A percentile compares a stretch with the other conserved stretches of the same genome.
phyloP scores from a whole-genome alignment of 2,888 invertebrate genomes.

The Orthosia cruda region DNA sequence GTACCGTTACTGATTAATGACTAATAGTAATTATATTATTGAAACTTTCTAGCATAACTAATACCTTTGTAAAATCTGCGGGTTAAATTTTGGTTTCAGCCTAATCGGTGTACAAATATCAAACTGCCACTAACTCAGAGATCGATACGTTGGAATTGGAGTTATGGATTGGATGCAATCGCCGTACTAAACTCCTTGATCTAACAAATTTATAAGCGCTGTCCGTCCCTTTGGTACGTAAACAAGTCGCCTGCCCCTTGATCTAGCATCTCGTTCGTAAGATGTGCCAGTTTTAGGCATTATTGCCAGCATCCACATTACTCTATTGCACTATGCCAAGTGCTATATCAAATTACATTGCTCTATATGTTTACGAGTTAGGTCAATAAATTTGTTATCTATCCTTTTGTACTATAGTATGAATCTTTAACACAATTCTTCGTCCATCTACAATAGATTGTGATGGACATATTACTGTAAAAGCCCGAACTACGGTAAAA shows the following conservation, averaged over 20 bases:
- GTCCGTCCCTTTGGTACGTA: constrained; percentile 17
- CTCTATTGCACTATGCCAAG: constrained; percentile 45
- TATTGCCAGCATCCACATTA: constrained; percentile 26
- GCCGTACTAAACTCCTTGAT: background rate
- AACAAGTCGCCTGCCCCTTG: constrained; percentile 32
- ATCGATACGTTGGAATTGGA: background rate
- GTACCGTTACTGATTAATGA: background rate
- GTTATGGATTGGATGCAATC: constrained; percentile 4
- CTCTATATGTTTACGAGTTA: constrained; percentile 30
- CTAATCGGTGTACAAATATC: background rate
- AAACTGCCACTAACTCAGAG: no score
- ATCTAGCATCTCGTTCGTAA: constrained; percentile 28
- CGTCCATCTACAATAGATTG: background rate
- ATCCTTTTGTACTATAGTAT: background rate
- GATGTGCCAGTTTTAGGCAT: constrained; percentile 34
- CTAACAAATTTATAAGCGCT: background rate
- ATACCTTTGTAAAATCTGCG: no score
- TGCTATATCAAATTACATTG: constrained; percentile 36
- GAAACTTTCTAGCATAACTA: background rate
- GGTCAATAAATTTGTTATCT: constrained; percentile 5
- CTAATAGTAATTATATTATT: background rate
- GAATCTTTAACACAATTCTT: constrained; percentile 1
- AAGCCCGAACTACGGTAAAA: no score
- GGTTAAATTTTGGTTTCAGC: background rate
- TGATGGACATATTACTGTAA: no score